A percentile compares a stretch with the other conserved stretches of the same genome.
Evolutionary conservation across 2,797 vertebrate genomes (phyloP).

Genomic region (Benthosema pterotum): DNA sequence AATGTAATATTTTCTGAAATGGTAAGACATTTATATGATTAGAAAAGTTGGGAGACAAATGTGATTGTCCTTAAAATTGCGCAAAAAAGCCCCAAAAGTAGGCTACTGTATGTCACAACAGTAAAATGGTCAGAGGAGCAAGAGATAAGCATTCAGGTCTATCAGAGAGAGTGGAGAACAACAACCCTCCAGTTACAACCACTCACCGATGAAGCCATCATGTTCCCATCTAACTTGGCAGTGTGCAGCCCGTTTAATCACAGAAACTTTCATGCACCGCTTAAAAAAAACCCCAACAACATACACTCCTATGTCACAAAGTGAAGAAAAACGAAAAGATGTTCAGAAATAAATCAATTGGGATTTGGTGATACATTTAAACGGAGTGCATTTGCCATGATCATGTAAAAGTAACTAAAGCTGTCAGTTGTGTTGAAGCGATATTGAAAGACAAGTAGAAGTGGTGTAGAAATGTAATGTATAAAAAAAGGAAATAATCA

Average conservation of each 20-base stretch:
- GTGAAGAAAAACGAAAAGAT: conserved; percentile 7
- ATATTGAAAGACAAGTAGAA: no score
- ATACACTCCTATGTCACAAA: not conserved
- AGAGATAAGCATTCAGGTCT: conserved; percentile 50
- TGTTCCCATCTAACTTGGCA: conserved; percentile 21
- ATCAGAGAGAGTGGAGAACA: conserved; percentile 35
- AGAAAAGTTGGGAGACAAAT: conserved; percentile 10
- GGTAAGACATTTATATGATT: conserved; percentile 1
- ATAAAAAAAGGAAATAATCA: no score
- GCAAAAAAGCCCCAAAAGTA: conserved; percentile 11
- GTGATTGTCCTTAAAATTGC: conserved; percentile 3
- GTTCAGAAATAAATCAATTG: conserved; percentile 25
- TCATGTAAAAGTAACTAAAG: not conserved
- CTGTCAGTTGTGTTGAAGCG: no score
- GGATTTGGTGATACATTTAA: conserved; percentile 25
- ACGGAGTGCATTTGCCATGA: conserved; percentile 5
- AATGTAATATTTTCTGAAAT: not conserved
- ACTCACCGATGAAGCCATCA: conserved; percentile 45
- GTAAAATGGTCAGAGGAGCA: conserved; percentile 44
- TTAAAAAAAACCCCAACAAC: not conserved
- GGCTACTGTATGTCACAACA: conserved; percentile 61
- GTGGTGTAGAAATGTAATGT: no score
- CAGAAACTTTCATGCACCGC: conserved; percentile 32
- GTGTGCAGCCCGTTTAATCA: conserved; percentile 20
- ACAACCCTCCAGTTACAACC: conserved; percentile 29